A percentile compares a stretch with the other conserved stretches of the same genome.
Conservation (phyloP, 1,140 invertebrate species). For the Polypedilum pembai region DNA sequence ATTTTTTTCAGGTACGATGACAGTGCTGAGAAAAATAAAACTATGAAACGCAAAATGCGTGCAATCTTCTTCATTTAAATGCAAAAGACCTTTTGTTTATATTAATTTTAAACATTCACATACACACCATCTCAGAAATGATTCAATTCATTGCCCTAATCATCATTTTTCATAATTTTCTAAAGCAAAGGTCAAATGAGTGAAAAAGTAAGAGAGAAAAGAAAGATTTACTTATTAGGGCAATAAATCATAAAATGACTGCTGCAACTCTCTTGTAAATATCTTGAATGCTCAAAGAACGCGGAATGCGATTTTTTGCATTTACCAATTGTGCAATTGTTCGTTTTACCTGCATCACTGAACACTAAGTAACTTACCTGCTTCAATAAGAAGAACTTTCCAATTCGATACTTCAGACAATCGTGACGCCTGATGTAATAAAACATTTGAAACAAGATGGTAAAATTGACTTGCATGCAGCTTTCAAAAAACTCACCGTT, state of each 20-base stretch:
- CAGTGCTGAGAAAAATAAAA: background rate
- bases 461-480: background rate
- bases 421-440: constrained; percentile 52
- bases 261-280: background rate
- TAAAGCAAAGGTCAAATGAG: too few species aligned
- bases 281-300: background rate
- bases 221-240: too few species aligned
- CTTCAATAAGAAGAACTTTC: constrained; percentile 75
- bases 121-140: too few species aligned
- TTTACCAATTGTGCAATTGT: constrained; percentile 12
- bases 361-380: constrained; percentile 50
- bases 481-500: constrained; percentile 40
- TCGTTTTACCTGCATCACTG: background rate
- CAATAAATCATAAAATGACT: too few species aligned
- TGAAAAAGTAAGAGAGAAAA: too few species aligned
- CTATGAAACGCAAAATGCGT: constrained; percentile 8
- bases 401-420: constrained; percentile 69
- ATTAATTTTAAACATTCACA: background rate
- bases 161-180: too few species aligned
- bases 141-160: too few species aligned
- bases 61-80: constrained; percentile 18
- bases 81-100: constrained; percentile 11
- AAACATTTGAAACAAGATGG: background rate
- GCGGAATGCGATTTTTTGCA: background rate
- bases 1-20: background rate